A percentile compares a stretch with the other conserved stretches of the same genome.
Evolutionary conservation across 2,113 vertebrate species (phyloP).

Genomic region (Trochalopteron elliotii): DNA sequence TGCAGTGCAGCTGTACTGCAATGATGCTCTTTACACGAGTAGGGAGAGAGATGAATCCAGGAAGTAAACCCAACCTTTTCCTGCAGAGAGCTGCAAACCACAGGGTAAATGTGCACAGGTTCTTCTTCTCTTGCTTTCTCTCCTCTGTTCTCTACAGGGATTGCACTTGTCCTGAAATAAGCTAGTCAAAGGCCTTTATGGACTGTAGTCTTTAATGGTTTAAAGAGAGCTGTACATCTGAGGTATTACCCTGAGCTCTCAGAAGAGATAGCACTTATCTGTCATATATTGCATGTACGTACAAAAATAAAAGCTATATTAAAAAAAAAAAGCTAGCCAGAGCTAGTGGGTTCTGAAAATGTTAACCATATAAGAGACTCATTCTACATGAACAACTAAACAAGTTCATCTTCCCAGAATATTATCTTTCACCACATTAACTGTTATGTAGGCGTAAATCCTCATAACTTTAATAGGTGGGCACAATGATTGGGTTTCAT

Average conservation of each 20-base stretch:
- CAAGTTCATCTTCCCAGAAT: not conserved
- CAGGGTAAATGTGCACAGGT: not conserved
- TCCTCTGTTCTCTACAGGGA: not conserved
- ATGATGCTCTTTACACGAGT: not conserved
- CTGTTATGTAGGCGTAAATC: not conserved
- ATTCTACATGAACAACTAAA: not conserved
- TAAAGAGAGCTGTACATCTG: not conserved
- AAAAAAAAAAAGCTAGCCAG: not conserved
- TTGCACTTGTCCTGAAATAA: not conserved
- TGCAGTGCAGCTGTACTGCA: not conserved
- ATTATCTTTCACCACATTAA: not conserved
- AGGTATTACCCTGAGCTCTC: not conserved
- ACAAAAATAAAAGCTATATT: not conserved
- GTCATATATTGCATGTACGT: not conserved
- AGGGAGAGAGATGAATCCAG: not conserved
- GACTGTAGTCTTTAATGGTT: not conserved
- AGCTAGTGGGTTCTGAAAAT: not conserved
- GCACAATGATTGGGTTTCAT: not conserved
- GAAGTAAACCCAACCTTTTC: not conserved
- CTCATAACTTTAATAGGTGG: not conserved
- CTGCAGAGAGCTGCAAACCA: not conserved
- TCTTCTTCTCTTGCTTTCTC: not conserved
- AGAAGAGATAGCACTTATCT: not conserved
- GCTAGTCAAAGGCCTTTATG: not conserved
- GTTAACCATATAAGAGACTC: rapidly evolving